A percentile compares a stretch with the other conserved stretches of the same genome.
These are phyloP conservation scores for Caiman crocodilus DNA, from an alignment of 2,797 vertebrate species.

Conservation along the genomic window DNA sequence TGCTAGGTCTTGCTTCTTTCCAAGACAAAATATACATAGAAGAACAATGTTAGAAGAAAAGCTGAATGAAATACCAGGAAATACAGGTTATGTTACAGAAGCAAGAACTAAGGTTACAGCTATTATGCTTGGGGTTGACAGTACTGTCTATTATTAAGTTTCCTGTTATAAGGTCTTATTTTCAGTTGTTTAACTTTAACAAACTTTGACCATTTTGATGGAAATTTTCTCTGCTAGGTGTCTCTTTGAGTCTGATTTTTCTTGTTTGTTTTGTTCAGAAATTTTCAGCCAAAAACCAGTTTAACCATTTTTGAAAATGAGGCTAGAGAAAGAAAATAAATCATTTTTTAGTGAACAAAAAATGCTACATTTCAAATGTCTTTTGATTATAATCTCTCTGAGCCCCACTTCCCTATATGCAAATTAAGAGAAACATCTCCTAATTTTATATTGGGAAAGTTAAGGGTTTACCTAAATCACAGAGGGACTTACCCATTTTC, in stretches of 20 bases:
- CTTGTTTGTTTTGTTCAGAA: background rate
- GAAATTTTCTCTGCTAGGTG: background rate
- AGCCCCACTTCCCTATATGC: too few species aligned
- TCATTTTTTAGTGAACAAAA: too few species aligned
- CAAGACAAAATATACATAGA: background rate
- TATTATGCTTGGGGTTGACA: background rate
- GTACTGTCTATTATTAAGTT: background rate
- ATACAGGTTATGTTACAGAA: accelerated
- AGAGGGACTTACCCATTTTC: too few species aligned
- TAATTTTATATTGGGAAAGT: too few species aligned
- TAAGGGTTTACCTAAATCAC: too few species aligned
- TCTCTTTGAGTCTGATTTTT: background rate
- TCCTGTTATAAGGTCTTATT: accelerated
- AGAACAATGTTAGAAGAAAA: background rate
- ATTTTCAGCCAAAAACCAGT: too few species aligned
- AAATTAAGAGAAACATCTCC: too few species aligned
- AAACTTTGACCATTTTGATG: background rate
- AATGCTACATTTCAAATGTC: too few species aligned
- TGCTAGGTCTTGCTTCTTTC: background rate
- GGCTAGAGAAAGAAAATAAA: too few species aligned
- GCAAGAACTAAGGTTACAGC: background rate
- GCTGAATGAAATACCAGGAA: background rate
- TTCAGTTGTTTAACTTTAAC: background rate
- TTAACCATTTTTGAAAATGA: too few species aligned
- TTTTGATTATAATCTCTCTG: too few species aligned